Conservation (phyloP, 2,888 invertebrate genomes). For the Drosophila niveifrons region DNA sequence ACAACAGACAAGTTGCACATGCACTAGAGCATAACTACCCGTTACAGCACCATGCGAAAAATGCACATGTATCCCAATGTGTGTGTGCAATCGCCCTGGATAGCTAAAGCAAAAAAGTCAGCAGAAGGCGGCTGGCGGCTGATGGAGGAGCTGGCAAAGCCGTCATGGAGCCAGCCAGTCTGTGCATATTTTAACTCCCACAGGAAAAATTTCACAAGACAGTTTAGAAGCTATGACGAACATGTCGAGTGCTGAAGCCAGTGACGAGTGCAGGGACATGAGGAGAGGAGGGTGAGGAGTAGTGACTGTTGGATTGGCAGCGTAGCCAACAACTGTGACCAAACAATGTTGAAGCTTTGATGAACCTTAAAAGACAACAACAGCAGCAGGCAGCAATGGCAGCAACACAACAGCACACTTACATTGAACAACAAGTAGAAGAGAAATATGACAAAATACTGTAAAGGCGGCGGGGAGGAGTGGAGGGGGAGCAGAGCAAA, state of each 20-base stretch:
- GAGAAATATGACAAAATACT: conserved; percentile 72
- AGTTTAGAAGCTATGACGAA: conserved; percentile 71
- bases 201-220: conserved; percentile 78
- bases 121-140: neutral
- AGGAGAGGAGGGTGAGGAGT: neutral
- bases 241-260: conserved; percentile 22
- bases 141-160: conserved; percentile 1
- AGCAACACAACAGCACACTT: conserved; percentile 25
- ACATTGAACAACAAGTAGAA: conserved; percentile 37
- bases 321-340: conserved; percentile 73
- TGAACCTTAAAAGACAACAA: conserved; percentile 75
- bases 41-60: conserved; percentile 58
- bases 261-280: neutral
- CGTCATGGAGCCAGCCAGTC: conserved; percentile 51
- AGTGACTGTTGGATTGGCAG: conserved; percentile 42
- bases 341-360: conserved; percentile 80
- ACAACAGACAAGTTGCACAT: conserved; percentile 80
- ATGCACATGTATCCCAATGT: conserved; percentile 15
- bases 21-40: conserved; percentile 71
- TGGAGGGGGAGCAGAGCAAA: too few relatives aligned
- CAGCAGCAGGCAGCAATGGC: conserved; percentile 53
- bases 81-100: conserved; percentile 9
- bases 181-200: conserved; percentile 78
- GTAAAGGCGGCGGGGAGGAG: neutral
- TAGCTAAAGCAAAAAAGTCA: conserved; percentile 64